These are phyloP conservation scores for Cyrtorhinus lividipennis DNA, from an alignment of 1,140 invertebrate species.

Conservation along the genomic window DNA sequence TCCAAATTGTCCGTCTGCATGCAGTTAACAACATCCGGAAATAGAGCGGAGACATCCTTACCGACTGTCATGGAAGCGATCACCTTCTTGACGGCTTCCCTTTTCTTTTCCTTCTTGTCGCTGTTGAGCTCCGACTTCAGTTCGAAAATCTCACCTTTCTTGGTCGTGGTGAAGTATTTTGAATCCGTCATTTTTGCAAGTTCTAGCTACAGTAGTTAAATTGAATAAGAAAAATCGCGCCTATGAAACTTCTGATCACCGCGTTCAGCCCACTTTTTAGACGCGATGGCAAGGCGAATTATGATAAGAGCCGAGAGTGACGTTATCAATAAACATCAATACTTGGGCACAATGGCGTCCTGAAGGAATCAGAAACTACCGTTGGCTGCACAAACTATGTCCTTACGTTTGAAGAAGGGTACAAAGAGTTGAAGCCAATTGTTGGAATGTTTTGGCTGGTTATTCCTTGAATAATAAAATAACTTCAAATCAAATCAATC, in stretches of 20 bases:
- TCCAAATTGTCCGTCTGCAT: slow-evolving; percentile 99
- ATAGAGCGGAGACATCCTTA: slow-evolving; percentile 87
- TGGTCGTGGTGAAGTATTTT: slow-evolving; percentile 99
- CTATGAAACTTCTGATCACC: background rate
- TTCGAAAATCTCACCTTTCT: slow-evolving; percentile 99
- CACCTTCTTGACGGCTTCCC: slow-evolving; percentile 99
- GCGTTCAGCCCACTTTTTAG: background rate
- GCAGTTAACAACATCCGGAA: slow-evolving; percentile 99
- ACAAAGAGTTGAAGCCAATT: no score
- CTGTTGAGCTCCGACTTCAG: slow-evolving; percentile 97
- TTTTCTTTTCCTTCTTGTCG: slow-evolving; percentile 99
- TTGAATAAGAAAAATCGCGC: background rate
- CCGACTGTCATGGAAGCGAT: slow-evolving; percentile 99
- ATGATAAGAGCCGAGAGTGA: background rate
- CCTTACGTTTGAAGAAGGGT: no score
- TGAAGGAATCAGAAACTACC: no score
- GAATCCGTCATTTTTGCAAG: slow-evolving; percentile 84
- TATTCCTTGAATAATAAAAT: no score
- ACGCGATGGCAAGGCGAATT: no score
- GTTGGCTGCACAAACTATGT: no score
- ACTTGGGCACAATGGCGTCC: no score
- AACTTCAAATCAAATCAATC: no score
- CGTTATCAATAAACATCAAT: slow-evolving; percentile 10
- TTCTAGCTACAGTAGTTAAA: background rate
- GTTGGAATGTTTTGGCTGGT: no score